These are phyloP conservation scores for Clarias fuscus DNA, from an alignment of 2,797 vertebrate genomes.

Conservation along the genomic window DNA sequence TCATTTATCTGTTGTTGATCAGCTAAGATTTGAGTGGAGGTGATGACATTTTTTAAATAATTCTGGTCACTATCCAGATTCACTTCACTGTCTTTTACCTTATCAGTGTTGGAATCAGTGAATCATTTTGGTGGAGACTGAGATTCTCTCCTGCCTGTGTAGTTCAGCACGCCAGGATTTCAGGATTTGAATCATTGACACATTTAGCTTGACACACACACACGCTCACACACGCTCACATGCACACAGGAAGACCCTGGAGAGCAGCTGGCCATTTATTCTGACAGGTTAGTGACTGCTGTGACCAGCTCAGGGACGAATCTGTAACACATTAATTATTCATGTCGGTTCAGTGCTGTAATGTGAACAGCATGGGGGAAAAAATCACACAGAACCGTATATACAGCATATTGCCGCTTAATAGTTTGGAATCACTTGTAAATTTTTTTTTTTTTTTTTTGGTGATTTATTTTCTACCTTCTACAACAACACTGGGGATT, in stretches of 20 bases:
- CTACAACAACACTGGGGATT: too few species aligned
- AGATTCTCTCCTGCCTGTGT: background rate
- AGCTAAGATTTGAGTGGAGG: background rate
- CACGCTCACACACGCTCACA: background rate
- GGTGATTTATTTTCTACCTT: background rate
- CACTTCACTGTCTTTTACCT: background rate
- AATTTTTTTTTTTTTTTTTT: background rate
- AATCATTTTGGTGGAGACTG: background rate
- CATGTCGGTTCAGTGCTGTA: background rate
- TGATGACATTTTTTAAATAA: background rate
- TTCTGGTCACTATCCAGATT: background rate
- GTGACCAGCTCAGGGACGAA: slow-evolving; percentile 12
- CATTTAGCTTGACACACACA: background rate
- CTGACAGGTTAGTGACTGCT: background rate
- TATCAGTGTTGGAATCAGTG: background rate
- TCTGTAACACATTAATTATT: slow-evolving; percentile 9
- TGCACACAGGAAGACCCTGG: background rate
- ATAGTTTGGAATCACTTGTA: too few species aligned
- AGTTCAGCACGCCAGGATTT: background rate
- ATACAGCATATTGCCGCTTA: too few species aligned
- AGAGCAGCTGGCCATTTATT: slow-evolving; percentile 15
- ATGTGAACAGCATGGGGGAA: background rate
- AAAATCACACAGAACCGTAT: background rate
- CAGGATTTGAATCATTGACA: background rate
- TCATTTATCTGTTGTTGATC: background rate